phyloP scores from a whole-genome alignment of 2,888 invertebrate genomes.

The Dasypolia templi region DNA sequence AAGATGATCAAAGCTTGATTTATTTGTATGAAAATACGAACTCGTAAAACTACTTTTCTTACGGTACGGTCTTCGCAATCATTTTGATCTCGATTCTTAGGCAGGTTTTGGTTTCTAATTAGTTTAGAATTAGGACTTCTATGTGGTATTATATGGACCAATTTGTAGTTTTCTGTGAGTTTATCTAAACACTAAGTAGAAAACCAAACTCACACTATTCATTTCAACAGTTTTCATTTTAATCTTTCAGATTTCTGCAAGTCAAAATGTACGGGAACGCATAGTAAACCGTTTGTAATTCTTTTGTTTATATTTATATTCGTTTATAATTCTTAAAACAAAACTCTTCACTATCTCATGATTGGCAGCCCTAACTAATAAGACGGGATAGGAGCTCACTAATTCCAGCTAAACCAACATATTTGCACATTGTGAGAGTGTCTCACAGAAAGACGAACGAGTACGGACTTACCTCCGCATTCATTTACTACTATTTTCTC shows the following conservation, averaged over 20 bases:
- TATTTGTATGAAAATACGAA: neutral
- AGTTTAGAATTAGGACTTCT: neutral
- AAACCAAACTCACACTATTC: neutral
- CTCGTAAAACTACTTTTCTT: neutral
- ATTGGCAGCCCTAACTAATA: slow-evolving; percentile 56
- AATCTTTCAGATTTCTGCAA: neutral
- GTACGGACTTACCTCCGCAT: slow-evolving; percentile 48
- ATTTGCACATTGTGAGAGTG: slow-evolving; percentile 60
- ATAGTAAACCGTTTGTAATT: too few relatives aligned
- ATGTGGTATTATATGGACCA: neutral
- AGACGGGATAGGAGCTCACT: slow-evolving; percentile 58
- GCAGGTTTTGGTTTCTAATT: neutral
- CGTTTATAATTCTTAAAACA: neutral
- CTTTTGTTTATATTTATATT: too few relatives aligned
- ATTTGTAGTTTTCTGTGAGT: neutral
- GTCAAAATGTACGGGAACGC: neutral
- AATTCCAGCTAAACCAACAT: slow-evolving; percentile 62
- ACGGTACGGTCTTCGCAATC: neutral
- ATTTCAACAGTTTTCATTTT: neutral
- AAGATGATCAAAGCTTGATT: neutral
- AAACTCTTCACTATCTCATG: neutral
- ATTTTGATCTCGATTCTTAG: neutral
- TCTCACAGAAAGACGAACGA: slow-evolving; percentile 49
- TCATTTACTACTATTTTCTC: slow-evolving; percentile 42
- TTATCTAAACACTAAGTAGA: neutral